Evolutionary conservation across 2,888 invertebrate genomes (phyloP).

Genomic region (Anodontia alba): DNA sequence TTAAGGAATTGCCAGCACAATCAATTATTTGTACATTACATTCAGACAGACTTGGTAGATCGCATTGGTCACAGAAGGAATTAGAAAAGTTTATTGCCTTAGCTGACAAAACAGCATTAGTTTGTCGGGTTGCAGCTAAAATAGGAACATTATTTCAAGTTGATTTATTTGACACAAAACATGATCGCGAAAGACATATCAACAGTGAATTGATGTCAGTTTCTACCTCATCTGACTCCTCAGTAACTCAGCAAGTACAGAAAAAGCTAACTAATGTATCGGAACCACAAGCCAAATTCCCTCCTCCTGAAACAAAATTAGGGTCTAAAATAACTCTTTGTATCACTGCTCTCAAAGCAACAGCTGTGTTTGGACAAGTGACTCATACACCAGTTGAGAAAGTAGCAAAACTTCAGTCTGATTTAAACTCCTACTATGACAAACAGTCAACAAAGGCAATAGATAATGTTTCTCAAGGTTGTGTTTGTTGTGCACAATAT

Average conservation of each 20-base stretch:
- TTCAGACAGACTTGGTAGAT: constrained; percentile 40
- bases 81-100: constrained; percentile 51
- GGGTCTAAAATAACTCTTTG: constrained; percentile 58
- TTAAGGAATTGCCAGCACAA: constrained; percentile 61
- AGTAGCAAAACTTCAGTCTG: constrained; percentile 61
- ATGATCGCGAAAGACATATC: constrained; percentile 56
- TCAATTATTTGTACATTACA: constrained; percentile 63
- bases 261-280: background rate
- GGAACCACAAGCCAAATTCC: constrained; percentile 23
- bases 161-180: constrained; percentile 65
- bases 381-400: constrained; percentile 62
- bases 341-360: constrained; percentile 61
- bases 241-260: background rate
- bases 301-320: constrained; percentile 51
- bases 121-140: constrained; percentile 58
- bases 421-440: constrained; percentile 59
- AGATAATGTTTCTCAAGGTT: constrained; percentile 40
- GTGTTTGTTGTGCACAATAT: constrained; percentile 65
- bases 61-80: constrained; percentile 53
- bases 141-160: constrained; percentile 60
- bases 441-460: constrained; percentile 36
- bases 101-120: constrained; percentile 56
- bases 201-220: constrained; percentile 55
- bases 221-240: background rate
- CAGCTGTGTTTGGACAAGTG: constrained; percentile 62